Evolutionary conservation across 2,888 invertebrate genomes (phyloP).

Genomic region (Thyatira batis): DNA sequence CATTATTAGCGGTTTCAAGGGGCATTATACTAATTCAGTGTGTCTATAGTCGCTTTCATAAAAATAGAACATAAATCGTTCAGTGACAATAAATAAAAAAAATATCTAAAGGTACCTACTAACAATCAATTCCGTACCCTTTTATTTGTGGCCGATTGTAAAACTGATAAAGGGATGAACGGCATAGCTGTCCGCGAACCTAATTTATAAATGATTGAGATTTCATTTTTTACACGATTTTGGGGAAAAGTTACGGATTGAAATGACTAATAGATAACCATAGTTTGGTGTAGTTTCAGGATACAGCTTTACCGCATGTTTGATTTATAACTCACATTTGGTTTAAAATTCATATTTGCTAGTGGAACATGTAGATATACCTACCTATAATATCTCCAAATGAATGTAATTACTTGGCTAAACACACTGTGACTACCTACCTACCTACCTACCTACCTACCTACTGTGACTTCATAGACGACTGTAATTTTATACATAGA

Average conservation of each 20-base stretch:
- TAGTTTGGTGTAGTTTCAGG: background rate
- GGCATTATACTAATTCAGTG: constrained; percentile 52
- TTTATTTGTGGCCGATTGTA: constrained; percentile 76
- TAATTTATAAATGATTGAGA: constrained; percentile 82
- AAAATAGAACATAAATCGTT: constrained; percentile 62
- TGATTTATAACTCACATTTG: background rate
- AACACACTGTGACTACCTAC: no score
- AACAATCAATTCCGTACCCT: constrained; percentile 73
- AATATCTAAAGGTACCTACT: constrained; percentile 53
- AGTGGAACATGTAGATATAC: no score
- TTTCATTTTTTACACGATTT: constrained; percentile 61
- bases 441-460: no score
- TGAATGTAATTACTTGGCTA: no score
- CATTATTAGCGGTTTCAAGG: constrained; percentile 56
- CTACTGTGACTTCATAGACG: no score
- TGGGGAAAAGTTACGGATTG: constrained; percentile 33
- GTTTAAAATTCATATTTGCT: constrained; percentile 13
- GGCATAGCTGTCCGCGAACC: constrained; percentile 75
- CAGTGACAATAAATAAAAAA: constrained; percentile 63
- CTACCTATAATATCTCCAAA: no score
- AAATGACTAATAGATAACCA: background rate
- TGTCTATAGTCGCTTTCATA: constrained; percentile 44
- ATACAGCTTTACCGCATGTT: background rate
- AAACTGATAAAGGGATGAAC: constrained; percentile 78
- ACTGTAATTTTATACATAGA: no score